Conservation (phyloP, 2,797 vertebrate genomes). For the Rhinatrema bivittatum region DNA sequence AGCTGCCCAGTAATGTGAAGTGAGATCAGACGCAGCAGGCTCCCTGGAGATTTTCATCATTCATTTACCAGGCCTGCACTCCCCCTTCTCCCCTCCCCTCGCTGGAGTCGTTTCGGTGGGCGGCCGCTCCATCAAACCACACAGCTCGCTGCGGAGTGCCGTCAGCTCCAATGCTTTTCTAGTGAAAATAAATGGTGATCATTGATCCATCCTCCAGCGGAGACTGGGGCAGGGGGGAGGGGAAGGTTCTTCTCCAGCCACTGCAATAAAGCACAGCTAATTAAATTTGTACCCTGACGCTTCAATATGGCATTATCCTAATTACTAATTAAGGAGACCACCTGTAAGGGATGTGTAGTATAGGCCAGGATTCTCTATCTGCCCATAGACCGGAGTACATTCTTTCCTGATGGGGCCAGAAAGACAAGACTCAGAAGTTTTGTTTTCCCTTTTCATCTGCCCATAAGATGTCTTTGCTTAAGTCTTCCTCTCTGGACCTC, state of each 20-base stretch:
- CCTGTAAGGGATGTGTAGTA: constrained; percentile 6
- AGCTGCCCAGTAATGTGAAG: background rate
- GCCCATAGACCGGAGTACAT: too few relatives aligned
- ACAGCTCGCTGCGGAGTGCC: background rate
- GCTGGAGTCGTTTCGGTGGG: background rate
- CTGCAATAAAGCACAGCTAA: constrained; percentile 24
- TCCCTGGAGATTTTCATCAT: constrained; percentile 8
- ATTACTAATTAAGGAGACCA: constrained; percentile 19
- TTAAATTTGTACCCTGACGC: constrained; percentile 20
- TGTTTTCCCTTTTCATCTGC: too few relatives aligned
- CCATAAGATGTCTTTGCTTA: too few relatives aligned
- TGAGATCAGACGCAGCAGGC: constrained; percentile 19
- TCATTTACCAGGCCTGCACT: constrained; percentile 1
- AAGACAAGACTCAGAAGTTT: too few relatives aligned
- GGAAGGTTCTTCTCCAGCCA: constrained; percentile 26
- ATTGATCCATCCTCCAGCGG: background rate
- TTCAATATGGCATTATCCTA: constrained; percentile 15
- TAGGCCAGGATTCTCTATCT: constrained; percentile 25
- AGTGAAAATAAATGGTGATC: constrained; percentile 19
- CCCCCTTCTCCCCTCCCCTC: constrained; percentile 1
- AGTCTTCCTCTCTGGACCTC: too few relatives aligned
- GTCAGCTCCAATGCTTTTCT: background rate
- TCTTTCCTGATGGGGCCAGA: too few relatives aligned
- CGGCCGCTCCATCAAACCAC: background rate
- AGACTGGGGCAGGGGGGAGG: constrained; percentile 1